These are phyloP conservation scores for Macropis europaea DNA, from an alignment of 2,888 invertebrate genomes.

Conservation along the genomic window DNA sequence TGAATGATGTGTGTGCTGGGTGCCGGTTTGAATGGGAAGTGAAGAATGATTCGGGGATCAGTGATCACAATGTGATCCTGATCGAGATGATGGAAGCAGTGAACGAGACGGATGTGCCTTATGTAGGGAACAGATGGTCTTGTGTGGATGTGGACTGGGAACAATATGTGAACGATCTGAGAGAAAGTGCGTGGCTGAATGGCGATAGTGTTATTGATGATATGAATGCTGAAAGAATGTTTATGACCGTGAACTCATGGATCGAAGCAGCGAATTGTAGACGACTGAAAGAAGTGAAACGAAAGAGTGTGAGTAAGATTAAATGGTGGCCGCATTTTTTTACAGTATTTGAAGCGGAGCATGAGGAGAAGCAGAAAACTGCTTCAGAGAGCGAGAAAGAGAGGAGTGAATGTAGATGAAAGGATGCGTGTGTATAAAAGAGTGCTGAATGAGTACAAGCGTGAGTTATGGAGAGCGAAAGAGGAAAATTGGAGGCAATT, in stretches of 20 bases:
- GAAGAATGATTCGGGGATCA: background rate
- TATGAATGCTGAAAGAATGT: background rate
- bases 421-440: background rate
- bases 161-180: background rate
- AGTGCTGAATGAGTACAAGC: background rate
- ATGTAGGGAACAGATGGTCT: background rate
- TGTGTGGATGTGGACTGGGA: background rate
- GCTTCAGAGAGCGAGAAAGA: background rate
- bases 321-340: slow-evolving; percentile 9
- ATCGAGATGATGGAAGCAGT: background rate
- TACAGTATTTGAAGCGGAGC: background rate
- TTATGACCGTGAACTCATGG: background rate
- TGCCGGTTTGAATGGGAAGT: background rate
- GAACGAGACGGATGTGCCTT: background rate
- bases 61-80: slow-evolving; percentile 10
- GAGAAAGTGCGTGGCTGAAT: background rate
- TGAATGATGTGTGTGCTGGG: background rate
- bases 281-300: background rate
- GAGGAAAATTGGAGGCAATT: background rate
- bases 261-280: background rate
- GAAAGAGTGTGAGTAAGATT: background rate
- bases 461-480: background rate
- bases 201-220: background rate
- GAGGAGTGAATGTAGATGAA: background rate
- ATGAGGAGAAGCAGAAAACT: background rate